Base-by-base conservation (phyloP, 2,888 invertebrate species). In the Onchidella celtica region DNA sequence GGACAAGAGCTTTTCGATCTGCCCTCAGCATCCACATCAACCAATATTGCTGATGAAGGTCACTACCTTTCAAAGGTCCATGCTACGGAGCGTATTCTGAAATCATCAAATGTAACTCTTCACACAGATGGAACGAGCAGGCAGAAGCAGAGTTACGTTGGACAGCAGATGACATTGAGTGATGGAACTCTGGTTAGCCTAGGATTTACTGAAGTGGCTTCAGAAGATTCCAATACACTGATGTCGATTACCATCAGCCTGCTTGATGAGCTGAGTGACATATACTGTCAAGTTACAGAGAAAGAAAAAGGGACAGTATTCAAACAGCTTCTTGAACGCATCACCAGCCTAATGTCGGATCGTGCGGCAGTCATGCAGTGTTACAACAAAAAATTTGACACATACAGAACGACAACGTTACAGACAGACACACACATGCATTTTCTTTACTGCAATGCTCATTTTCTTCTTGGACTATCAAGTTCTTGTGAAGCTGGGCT, bases 381-480 rank as follows among this genome's bases (percentile, higher is more conserved):
- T 47, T 47, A 11, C 17, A 47, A 47, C 17, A 17, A 47, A 6
- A 47, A 47, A 47, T 17, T 47, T 47, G 47, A 47, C 17, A 17
- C 47, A 11, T 17, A 47, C 17, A 6, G 6, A 17, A 47, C 6
- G 17, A 47, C 47, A 11, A 17, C 17, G 6, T 11, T 47, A 11
- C 9, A 17, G 17, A 17, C 6, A 47, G 47, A 17, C 47, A 47
- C 6, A 6, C 6, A n/a, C n/a, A 21, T 36, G 11, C 2, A 69
- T 36, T 34, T 34, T 34, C 36, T 69, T 3, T 38, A 14, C 24
- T 69, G 36, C 40, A 69, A 69, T 36, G 69, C 69, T n/a, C 69
- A 69, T n/a, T 69, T 69, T 34, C 11, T 65, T 3, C 65, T 65
- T 3, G 27, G 65, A n/a, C 11, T 65, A 11, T 9, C 65, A 65